A percentile compares a stretch with the other conserved stretches of the same genome.
These are phyloP conservation scores for Cherax destructor DNA, from an alignment of 1,140 invertebrate genomes.

Conservation along the genomic window DNA sequence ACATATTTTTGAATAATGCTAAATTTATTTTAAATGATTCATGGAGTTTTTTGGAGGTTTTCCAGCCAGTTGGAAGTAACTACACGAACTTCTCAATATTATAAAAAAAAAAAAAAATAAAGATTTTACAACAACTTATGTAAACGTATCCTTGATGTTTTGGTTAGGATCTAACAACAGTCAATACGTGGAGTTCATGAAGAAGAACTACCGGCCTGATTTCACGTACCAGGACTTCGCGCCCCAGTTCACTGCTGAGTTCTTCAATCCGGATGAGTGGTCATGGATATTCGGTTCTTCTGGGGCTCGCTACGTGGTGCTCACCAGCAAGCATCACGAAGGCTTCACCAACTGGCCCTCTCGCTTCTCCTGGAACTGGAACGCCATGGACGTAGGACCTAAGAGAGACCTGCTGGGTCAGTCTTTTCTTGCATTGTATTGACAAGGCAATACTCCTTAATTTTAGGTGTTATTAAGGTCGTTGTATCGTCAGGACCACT, in stretches of 20 bases:
- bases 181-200: slow-evolving; percentile 74
- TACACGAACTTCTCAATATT: not conserved
- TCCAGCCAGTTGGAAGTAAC: not conserved
- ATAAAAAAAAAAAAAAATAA: not conserved
- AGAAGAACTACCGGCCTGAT: slow-evolving; percentile 75
- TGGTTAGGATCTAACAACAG: not conserved
- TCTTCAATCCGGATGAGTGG: slow-evolving; percentile 76
- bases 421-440: not conserved
- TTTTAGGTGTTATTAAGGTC: no score
- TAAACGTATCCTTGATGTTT: no score
- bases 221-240: slow-evolving; percentile 78
- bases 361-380: slow-evolving; percentile 77
- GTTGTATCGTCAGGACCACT: no score
- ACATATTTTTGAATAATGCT: no score
- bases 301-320: slow-evolving; percentile 77
- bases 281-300: slow-evolving; percentile 75
- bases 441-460: no score
- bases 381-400: slow-evolving; percentile 77
- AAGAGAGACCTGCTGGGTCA: slow-evolving; percentile 76
- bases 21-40: no score
- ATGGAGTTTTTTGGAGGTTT: no score
- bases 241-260: slow-evolving; percentile 75
- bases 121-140: not conserved
- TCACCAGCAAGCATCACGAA: slow-evolving; percentile 79
- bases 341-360: slow-evolving; percentile 78